Evolutionary conservation across 2,888 invertebrate species (phyloP), one percentile per base, ranked within the genome.

Genomic region (Diploptera punctata): DNA sequence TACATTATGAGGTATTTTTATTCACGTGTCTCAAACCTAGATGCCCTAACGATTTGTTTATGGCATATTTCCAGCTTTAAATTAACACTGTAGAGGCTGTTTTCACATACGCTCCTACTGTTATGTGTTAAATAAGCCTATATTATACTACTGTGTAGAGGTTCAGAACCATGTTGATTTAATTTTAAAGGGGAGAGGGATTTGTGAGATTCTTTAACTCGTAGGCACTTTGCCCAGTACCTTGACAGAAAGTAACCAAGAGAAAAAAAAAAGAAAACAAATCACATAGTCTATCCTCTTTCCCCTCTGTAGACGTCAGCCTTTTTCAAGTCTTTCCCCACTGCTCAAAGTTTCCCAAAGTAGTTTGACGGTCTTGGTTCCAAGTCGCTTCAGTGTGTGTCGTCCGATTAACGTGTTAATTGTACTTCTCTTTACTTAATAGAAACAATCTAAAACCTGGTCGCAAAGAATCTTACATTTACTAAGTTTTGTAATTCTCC

Each of bases 191-290:
- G 52, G 52, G 52, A 52, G 24, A 24, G 24, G 21, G 52, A 52
- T 52, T 52, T 52, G 52, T 24, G 52, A 52, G 52, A 13, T 52
- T 21, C 19, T 9, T 52, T 24, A 24, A 24, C 24, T 24, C 52
- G 29, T 29, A 57, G 57, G 57, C 57, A 57, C 29, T 57, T 57
- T 57, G 57, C 57, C 57, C 57, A 57, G 57, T 57, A 31, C 57
- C 57, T 57, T 57, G 57, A 57, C 57, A 57, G 26, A 54, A 29
- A 57, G n/a, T 57, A 57, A 57, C 21, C 24, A 29, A 1, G 29
- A 1, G 5, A 31, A 47, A 47, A 47, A 47, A 24, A n/a, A 52
- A 52, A 9, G 24, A 57, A 29, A 57, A 57, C 29, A 57, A 54
- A 24, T 57, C 57, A 18, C 57, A 29, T 57, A 24, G 26, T 57